Base-by-base conservation (phyloP, 2,797 vertebrate genomes). In the Anguilla anguilla region DNA sequence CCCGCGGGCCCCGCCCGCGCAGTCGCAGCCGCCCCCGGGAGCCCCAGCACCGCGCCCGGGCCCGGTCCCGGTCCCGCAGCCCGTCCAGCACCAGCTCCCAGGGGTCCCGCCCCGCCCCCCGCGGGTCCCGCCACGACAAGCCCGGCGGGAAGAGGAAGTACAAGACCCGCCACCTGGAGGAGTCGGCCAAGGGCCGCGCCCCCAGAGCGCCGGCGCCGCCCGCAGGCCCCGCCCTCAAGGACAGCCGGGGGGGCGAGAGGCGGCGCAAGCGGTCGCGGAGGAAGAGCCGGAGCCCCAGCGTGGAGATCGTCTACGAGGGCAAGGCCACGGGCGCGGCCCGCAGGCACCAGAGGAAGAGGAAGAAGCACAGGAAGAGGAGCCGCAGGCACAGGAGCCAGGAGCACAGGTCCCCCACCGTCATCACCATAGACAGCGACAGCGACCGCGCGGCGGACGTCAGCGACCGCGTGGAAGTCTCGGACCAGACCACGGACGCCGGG, bases 71-170 rank as follows among this genome's bases (percentile, higher is more conserved):
- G 25, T 96, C 96, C 28, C 95, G 95, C 87, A 97, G 96, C 88
- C 89, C 90, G 0, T 97, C 96, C 31, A 95, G 95, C 90, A 94
- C 89, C 87, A 93, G 94, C 85, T 96, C 96, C 51, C 93, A 90
- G 89, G 93, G 90, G 46, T 92, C 93, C 84, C 92, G 93, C 86
- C 90, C 91, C 39, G 91, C 90, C 2, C 77, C 90, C 74, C 95
- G 95, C 1, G 93, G 93, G 69, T 88, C 53, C 1, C 93, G 94
- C 88, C 94, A 85, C 51, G 96, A 97, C 89, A 97, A 97, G 39
- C 96, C 96, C 46, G 93, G 97, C n/a, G 98, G 97, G 7, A 99
- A 99, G 92, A 96, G 97, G 84, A 99, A 99, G 91, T 97, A 98
- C 88, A 99, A 99, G 95, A 97, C 97, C 15, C 96, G 96, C 19